A percentile compares a stretch with the other conserved stretches of the same genome.
These are phyloP conservation scores for Corythoichthys intestinalis DNA, from an alignment of 2,113 vertebrate genomes.

Conservation along the genomic window DNA sequence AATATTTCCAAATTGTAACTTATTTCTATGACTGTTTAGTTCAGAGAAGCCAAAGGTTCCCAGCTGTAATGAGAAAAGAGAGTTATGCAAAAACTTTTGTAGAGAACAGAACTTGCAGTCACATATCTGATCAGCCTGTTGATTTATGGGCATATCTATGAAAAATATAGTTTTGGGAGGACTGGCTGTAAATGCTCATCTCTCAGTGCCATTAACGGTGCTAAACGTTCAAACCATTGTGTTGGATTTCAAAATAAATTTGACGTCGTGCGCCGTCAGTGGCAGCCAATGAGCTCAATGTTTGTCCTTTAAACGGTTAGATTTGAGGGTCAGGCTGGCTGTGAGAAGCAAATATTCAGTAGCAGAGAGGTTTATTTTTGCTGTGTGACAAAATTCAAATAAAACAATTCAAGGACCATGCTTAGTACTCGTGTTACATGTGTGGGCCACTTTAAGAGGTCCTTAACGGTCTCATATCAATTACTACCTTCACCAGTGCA, in stretches of 20 bases:
- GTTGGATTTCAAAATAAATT: no score
- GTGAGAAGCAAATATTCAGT: constrained; percentile 11
- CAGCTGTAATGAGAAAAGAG: not conserved
- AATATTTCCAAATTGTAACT: not conserved
- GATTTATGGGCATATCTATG: no score
- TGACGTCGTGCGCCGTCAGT: no score
- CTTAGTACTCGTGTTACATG: not conserved
- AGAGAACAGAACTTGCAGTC: not conserved
- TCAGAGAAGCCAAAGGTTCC: not conserved
- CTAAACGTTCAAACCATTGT: no score
- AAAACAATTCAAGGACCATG: not conserved
- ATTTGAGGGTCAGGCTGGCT: not conserved
- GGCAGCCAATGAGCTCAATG: no score
- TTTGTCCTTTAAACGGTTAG: no score
- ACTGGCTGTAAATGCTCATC: no score
- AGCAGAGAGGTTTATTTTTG: constrained; percentile 36
- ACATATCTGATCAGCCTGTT: no score
- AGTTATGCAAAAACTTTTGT: not conserved
- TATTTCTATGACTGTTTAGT: no score
- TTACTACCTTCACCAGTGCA: not conserved
- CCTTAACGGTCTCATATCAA: no score
- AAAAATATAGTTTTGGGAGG: no score
- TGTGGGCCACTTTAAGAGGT: not conserved
- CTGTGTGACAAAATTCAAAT: constrained; percentile 1
- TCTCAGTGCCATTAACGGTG: no score